Percentiles rank a stretch among this genome's conserved stretches.
These are phyloP conservation scores for Acrobasis repandana DNA, from an alignment of 2,888 invertebrate species.

Conservation along the genomic window DNA sequence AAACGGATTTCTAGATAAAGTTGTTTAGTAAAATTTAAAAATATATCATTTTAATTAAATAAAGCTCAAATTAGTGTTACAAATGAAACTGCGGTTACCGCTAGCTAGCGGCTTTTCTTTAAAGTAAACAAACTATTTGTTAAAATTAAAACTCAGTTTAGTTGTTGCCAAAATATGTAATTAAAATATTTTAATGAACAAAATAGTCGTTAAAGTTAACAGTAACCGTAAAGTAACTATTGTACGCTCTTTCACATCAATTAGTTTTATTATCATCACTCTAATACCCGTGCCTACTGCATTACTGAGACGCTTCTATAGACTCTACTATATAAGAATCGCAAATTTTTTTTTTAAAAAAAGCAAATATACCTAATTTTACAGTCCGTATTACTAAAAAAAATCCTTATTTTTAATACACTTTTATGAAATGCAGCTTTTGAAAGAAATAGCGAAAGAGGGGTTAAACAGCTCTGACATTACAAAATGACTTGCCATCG, in stretches of 20 bases:
- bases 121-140: constrained; percentile 5
- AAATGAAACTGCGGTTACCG: neutral
- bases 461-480: too few relatives aligned
- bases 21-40: too few relatives aligned
- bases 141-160: constrained; percentile 19
- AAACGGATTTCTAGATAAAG: too few relatives aligned
- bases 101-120: neutral
- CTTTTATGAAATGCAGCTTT: too few relatives aligned
- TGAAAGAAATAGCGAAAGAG: too few relatives aligned
- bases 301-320: neutral
- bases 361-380: too few relatives aligned
- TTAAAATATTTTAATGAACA: constrained; percentile 28
- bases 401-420: too few relatives aligned
- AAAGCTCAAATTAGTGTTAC: too few relatives aligned
- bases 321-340: neutral
- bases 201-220: constrained; percentile 30
- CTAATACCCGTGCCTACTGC: constrained; percentile 1
- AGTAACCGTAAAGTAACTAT: constrained; percentile 23
- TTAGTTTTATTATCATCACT: constrained; percentile 35
- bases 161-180: constrained; percentile 24
- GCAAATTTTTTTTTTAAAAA: neutral
- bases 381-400: too few relatives aligned
- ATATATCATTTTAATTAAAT: too few relatives aligned
- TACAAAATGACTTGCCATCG: too few relatives aligned
- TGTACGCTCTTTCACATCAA: constrained; percentile 32